Conservation (phyloP, 2,888 invertebrate genomes). For the Limnephilus marmoratus region DNA sequence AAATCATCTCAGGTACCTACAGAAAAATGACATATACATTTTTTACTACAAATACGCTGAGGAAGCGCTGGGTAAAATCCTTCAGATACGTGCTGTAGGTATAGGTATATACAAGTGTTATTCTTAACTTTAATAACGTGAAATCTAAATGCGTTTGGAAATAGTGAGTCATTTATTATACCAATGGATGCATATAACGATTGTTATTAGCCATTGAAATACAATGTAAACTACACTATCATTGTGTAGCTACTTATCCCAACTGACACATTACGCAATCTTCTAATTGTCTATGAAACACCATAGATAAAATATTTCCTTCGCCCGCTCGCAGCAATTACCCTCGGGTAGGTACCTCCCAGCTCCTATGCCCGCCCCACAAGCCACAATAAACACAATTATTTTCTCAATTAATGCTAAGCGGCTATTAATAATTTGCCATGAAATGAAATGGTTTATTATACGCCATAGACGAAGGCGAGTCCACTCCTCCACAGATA, state of each 20-base stretch:
- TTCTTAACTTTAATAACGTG: no score
- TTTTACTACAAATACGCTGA: no score
- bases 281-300: slow-evolving; percentile 16
- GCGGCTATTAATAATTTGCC: background rate
- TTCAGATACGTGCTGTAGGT: no score
- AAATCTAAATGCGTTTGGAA: no score
- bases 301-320: background rate
- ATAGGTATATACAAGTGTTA: no score
- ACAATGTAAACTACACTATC: background rate
- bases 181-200: background rate
- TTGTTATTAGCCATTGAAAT: background rate
- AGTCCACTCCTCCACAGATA: background rate
- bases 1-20: no score
- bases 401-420: background rate
- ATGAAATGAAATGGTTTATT: slow-evolving; percentile 1
- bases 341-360: background rate
- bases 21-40: no score
- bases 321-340: background rate
- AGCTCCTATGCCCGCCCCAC: background rate
- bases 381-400: background rate
- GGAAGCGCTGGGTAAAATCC: no score
- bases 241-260: background rate
- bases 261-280: slow-evolving; percentile 7
- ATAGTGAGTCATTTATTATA: no score
- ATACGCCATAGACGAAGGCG: slow-evolving; percentile 2